Percentiles rank a stretch among this genome's conserved stretches.
These are phyloP conservation scores for Embidobia sp. DNA, from an alignment of 2,888 invertebrate genomes.

Conservation along the genomic window DNA sequence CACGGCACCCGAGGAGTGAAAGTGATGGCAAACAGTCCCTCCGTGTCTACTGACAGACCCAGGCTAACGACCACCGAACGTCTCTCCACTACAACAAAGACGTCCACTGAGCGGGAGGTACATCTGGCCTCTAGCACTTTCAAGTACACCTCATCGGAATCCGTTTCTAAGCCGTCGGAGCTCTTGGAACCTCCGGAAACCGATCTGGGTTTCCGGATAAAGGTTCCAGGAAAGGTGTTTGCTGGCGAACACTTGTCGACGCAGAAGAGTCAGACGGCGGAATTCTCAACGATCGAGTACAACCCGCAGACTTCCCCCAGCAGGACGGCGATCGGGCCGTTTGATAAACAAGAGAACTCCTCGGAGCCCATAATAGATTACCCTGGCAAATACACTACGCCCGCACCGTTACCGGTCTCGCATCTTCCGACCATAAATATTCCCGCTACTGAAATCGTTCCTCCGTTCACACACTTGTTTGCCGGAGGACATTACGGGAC, in stretches of 20 bases:
- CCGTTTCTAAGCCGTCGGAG: slow-evolving; percentile 35
- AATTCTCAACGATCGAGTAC: slow-evolving; percentile 62
- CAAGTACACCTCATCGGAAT: too few relatives aligned
- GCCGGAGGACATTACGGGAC: slow-evolving; percentile 53
- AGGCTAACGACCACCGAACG: slow-evolving; percentile 19
- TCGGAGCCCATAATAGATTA: not conserved
- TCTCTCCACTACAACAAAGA: not conserved
- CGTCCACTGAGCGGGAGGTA: too few relatives aligned
- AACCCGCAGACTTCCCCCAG: slow-evolving; percentile 41
- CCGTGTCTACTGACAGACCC: slow-evolving; percentile 22
- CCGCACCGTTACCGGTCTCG: slow-evolving; percentile 54
- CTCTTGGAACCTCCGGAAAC: slow-evolving; percentile 65
- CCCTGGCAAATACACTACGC: slow-evolving; percentile 41
- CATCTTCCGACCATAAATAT: slow-evolving; percentile 45
- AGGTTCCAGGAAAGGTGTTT: slow-evolving; percentile 62
- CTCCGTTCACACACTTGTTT: slow-evolving; percentile 55
- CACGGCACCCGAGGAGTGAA: slow-evolving; percentile 47
- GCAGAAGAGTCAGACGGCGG: slow-evolving; percentile 26
- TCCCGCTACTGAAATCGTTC: slow-evolving; percentile 61
- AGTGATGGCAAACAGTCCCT: slow-evolving; percentile 4
- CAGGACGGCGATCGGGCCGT: slow-evolving; percentile 14
- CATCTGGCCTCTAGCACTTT: too few relatives aligned
- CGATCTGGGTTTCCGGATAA: slow-evolving; percentile 67
- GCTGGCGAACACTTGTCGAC: slow-evolving; percentile 18
- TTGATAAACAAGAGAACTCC: slow-evolving; percentile 18